A percentile compares a stretch with the other conserved stretches of the same genome.
Evolutionary conservation across 2,113 vertebrate species (phyloP).

Genomic region (Arizona elegans): DNA sequence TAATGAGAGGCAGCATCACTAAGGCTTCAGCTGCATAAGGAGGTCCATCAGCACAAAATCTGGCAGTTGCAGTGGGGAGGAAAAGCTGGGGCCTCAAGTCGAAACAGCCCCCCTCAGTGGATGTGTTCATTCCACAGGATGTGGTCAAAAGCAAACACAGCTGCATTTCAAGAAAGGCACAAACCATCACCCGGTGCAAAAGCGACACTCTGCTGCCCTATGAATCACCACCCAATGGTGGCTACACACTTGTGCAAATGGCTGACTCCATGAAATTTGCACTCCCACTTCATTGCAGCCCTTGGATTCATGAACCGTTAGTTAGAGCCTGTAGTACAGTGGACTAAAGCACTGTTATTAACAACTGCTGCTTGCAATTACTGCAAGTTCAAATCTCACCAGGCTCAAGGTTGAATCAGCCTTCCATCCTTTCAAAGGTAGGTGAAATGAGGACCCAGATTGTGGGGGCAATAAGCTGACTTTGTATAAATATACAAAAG

Average conservation of each 20-base stretch:
- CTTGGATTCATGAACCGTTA: not conserved
- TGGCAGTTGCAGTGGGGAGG: not conserved
- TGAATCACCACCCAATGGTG: not conserved
- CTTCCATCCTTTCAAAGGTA: too few relatives aligned
- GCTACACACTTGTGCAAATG: not conserved
- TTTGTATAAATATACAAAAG: too few relatives aligned
- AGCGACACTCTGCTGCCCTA: not conserved
- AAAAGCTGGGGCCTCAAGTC: not conserved
- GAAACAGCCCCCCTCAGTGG: not conserved
- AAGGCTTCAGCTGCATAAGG: not conserved
- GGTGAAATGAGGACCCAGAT: too few relatives aligned
- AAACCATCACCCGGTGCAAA: not conserved
- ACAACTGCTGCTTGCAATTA: too few relatives aligned
- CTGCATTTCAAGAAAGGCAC: not conserved
- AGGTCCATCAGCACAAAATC: not conserved
- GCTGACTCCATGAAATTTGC: not conserved
- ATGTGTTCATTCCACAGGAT: constrained; percentile 4
- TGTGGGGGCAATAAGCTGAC: too few relatives aligned
- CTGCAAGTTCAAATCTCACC: too few relatives aligned
- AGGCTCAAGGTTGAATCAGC: too few relatives aligned
- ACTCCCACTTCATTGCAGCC: too few relatives aligned
- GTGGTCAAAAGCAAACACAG: not conserved
- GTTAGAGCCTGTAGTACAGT: too few relatives aligned
- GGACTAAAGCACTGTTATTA: too few relatives aligned
- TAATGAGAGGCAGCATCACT: too few relatives aligned